phyloP scores from a whole-genome alignment of 2,888 invertebrate genomes.

The Aporophyla nigra region DNA sequence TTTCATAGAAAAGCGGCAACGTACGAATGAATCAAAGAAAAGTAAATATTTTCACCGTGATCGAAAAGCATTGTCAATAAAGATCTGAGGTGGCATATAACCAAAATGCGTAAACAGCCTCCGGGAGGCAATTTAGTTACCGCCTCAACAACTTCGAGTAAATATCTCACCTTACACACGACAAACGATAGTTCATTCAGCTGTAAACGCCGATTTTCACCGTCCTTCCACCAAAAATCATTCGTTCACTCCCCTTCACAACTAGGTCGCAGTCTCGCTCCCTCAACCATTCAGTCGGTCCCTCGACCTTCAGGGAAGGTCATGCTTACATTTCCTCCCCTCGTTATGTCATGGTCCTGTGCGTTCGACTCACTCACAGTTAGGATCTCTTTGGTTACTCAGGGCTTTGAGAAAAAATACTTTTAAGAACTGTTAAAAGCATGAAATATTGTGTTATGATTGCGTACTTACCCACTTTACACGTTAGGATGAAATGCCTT shows the following conservation, averaged over 20 bases:
- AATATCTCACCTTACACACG: constrained; percentile 30
- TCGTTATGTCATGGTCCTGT: constrained; percentile 32
- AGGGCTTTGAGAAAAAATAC: constrained; percentile 10
- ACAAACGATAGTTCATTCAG: constrained; percentile 26
- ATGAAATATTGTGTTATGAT: neutral
- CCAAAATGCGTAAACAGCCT: constrained; percentile 1
- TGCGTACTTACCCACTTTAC: neutral
- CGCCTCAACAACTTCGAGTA: constrained; percentile 21
- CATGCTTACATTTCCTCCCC: constrained; percentile 37
- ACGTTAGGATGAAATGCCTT: neutral
- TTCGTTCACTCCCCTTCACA: constrained; percentile 22
- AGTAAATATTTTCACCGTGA: neutral
- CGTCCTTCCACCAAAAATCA: constrained; percentile 11
- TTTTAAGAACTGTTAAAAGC: neutral
- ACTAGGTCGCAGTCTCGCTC: constrained; percentile 31
- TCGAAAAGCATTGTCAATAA: neutral
- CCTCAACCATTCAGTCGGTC: constrained; percentile 13
- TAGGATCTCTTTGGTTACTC: constrained; percentile 19
- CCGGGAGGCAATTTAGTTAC: constrained; percentile 7
- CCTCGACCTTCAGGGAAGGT: constrained; percentile 53
- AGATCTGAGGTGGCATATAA: neutral
- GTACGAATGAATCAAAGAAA: neutral
- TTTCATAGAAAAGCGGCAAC: no score
- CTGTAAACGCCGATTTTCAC: constrained; percentile 38
- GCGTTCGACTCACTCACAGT: constrained; percentile 20